Percentiles rank a stretch among this genome's conserved stretches.
Evolutionary conservation across 2,113 vertebrate genomes (phyloP).

Genomic region (Austrofundulus limnaeus): DNA sequence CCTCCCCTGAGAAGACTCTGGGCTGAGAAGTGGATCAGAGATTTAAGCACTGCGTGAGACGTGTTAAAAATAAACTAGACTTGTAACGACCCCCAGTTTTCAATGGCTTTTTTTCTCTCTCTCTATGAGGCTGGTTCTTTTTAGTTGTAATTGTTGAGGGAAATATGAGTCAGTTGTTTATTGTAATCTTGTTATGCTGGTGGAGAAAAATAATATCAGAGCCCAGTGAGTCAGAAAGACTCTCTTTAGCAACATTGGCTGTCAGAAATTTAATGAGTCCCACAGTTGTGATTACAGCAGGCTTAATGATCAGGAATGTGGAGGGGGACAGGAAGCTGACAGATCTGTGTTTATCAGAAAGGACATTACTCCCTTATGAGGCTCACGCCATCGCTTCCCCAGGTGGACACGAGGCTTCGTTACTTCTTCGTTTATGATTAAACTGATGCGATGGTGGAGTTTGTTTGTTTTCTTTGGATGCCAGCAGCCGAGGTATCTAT

Average conservation of each 20-base stretch:
- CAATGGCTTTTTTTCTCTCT: slow-evolving; percentile 32
- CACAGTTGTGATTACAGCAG: slow-evolving; percentile 71
- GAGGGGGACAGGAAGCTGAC: slow-evolving; percentile 61
- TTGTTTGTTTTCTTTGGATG: slow-evolving; percentile 31
- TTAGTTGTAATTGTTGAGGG: slow-evolving; percentile 28
- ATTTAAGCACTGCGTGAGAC: slow-evolving; percentile 22
- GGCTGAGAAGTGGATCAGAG: slow-evolving; percentile 21
- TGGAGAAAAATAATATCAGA: slow-evolving; percentile 65
- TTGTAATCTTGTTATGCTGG: slow-evolving; percentile 53
- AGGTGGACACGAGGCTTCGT: slow-evolving; percentile 30
- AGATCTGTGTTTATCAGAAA: slow-evolving; percentile 70
- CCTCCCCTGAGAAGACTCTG: slow-evolving; percentile 11
- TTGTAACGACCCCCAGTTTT: slow-evolving; percentile 25
- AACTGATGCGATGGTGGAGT: slow-evolving; percentile 23
- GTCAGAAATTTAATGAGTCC: slow-evolving; percentile 75
- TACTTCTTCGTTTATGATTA: slow-evolving; percentile 39
- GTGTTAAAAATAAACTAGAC: slow-evolving; percentile 22
- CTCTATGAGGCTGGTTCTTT: slow-evolving; percentile 35
- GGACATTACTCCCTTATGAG: slow-evolving; percentile 51
- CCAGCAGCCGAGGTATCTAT: slow-evolving; percentile 20
- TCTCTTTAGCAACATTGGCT: slow-evolving; percentile 59
- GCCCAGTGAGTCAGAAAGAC: slow-evolving; percentile 69
- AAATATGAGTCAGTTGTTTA: slow-evolving; percentile 57
- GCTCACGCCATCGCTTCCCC: slow-evolving; percentile 32
- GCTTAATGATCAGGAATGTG: slow-evolving; percentile 66